Evolutionary conservation across 2,113 vertebrate genomes (phyloP).

Genomic region (Oreochromis niloticus): DNA sequence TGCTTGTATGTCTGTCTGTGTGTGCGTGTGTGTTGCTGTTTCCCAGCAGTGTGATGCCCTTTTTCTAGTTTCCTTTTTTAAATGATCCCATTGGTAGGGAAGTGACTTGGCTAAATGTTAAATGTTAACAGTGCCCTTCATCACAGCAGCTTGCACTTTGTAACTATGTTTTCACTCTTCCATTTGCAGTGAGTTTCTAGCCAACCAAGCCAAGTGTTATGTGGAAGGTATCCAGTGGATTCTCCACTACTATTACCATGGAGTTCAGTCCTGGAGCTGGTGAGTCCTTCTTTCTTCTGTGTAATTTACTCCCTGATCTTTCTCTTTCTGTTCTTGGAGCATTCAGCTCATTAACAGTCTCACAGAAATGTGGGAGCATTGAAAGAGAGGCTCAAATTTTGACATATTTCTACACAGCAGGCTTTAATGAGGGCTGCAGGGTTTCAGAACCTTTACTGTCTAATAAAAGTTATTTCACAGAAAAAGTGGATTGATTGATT

Average conservation of each 20-base stretch:
- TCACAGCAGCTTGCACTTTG: neutral
- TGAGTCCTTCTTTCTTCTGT: slow-evolving; percentile 52
- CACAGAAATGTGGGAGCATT: neutral
- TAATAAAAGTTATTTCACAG: neutral
- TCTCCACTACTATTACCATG: slow-evolving; percentile 98
- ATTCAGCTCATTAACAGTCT: neutral
- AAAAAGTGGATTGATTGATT: neutral
- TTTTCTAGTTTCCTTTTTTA: neutral
- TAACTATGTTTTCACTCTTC: neutral
- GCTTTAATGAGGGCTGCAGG: neutral
- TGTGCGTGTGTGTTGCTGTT: neutral
- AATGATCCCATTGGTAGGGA: neutral
- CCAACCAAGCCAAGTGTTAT: slow-evolving; percentile 88
- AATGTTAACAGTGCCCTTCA: neutral
- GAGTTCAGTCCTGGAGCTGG: slow-evolving; percentile 99
- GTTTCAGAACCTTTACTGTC: neutral
- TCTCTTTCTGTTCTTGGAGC: neutral
- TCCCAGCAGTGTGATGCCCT: neutral
- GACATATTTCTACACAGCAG: neutral
- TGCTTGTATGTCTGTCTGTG: neutral
- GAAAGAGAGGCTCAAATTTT: neutral
- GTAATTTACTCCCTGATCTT: neutral
- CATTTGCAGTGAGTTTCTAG: slow-evolving; percentile 86
- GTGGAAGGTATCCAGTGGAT: slow-evolving; percentile 98
- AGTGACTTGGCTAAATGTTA: neutral